Conservation (phyloP, 2,888 invertebrate genomes). For the Apamea anceps region DNA sequence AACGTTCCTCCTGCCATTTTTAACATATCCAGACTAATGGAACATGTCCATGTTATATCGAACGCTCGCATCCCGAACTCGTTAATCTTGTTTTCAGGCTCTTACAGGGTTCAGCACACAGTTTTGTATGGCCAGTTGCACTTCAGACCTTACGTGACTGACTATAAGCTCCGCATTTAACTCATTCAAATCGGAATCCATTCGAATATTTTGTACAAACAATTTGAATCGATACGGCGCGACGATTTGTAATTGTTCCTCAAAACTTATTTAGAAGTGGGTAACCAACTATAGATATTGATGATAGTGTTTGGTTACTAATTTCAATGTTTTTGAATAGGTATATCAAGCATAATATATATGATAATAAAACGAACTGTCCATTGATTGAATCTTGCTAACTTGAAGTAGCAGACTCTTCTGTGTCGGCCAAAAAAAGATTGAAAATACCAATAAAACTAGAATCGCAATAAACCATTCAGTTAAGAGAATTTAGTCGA, state of each 20-base stretch:
- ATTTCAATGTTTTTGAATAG: constrained; percentile 2
- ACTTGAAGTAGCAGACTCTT: constrained; percentile 21
- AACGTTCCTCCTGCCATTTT: constrained; percentile 49
- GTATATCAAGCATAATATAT: not conserved
- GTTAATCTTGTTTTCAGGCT: constrained; percentile 65
- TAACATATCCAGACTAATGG: constrained; percentile 60
- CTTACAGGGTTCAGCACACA: constrained; percentile 58
- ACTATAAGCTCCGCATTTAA: constrained; percentile 22
- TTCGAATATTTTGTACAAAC: constrained; percentile 7
- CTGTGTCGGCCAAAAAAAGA: constrained; percentile 7
- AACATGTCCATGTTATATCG: constrained; percentile 58
- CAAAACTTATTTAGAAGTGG: constrained; percentile 3
- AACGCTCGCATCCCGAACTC: constrained; percentile 51
- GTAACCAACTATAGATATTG: not conserved
- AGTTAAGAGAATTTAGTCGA: constrained; percentile 24
- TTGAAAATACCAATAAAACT: constrained; percentile 36
- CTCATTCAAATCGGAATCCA: constrained; percentile 12
- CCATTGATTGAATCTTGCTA: constrained; percentile 6
- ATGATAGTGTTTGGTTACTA: not conserved
- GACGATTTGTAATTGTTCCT: constrained; percentile 24
- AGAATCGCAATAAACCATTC: constrained; percentile 3
- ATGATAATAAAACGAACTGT: not conserved
- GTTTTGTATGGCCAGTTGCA: constrained; percentile 53
- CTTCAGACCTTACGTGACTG: constrained; percentile 33
- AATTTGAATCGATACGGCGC: constrained; percentile 21